A percentile compares a stretch with the other conserved stretches of the same genome.
phyloP scores from a whole-genome alignment of 2,888 invertebrate species.

The Thera obeliscata region DNA sequence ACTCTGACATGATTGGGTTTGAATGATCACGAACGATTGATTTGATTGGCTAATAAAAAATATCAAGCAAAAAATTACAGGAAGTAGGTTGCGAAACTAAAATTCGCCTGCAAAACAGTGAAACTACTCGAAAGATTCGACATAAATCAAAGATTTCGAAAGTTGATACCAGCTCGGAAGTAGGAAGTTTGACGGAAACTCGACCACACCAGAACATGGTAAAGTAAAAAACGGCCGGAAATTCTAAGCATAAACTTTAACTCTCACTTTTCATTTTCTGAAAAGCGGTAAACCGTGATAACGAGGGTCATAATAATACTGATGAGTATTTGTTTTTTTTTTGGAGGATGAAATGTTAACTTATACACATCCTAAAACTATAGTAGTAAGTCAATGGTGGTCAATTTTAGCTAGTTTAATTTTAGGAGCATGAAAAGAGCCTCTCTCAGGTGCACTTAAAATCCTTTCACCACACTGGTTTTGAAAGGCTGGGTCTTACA shows the following conservation, averaged over 20 bases:
- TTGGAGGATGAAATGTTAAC: no score
- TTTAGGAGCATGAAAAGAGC: no score
- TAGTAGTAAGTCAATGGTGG: no score
- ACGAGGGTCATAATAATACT: not conserved
- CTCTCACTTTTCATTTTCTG: slow-evolving; percentile 39
- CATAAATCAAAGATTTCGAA: slow-evolving; percentile 35
- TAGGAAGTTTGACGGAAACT: slow-evolving; percentile 36
- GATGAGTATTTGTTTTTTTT: not conserved
- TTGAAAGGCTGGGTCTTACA: no score
- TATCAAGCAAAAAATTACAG: not conserved
- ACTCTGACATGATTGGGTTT: no score
- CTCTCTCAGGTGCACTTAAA: no score
- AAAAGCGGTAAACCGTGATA: not conserved
- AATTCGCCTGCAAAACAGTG: slow-evolving; percentile 31
- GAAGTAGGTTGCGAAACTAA: not conserved
- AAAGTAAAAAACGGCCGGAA: slow-evolving; percentile 41
- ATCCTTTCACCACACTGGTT: no score
- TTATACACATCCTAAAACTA: no score
- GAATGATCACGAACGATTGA: no score
- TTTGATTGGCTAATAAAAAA: not conserved
- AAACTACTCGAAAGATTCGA: slow-evolving; percentile 29
- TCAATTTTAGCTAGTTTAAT: no score
- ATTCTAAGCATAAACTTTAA: slow-evolving; percentile 41
- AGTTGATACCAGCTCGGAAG: slow-evolving; percentile 37
- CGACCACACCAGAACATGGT: slow-evolving; percentile 35